A percentile compares a stretch with the other conserved stretches of the same genome.
These are phyloP conservation scores for Dolichomitus sp. DNA, from an alignment of 2,888 invertebrate species.

Conservation along the genomic window DNA sequence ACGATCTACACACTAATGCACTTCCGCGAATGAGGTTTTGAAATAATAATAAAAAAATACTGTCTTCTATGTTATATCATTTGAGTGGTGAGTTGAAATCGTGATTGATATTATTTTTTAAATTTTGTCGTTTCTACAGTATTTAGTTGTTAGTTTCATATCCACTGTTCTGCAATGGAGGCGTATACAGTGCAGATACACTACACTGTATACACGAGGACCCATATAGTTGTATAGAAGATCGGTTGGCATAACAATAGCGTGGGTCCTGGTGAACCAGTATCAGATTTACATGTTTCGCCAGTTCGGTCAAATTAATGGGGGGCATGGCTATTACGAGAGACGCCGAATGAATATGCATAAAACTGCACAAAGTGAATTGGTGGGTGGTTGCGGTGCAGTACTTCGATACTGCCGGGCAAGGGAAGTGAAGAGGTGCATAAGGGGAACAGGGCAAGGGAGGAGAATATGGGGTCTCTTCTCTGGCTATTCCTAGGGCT, in stretches of 20 bases:
- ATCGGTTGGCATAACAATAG: slow-evolving; percentile 34
- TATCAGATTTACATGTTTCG: slow-evolving; percentile 69
- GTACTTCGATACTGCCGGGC: slow-evolving; percentile 53
- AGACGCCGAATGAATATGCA: slow-evolving; percentile 82
- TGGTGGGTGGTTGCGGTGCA: slow-evolving; percentile 72
- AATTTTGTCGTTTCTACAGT: neutral
- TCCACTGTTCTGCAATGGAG: neutral
- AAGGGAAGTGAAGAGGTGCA: slow-evolving; percentile 28
- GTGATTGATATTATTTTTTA: neutral
- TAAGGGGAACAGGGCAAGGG: slow-evolving; percentile 36
- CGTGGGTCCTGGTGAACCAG: slow-evolving; percentile 54
- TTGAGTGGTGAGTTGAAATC: neutral
- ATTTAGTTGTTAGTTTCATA: neutral
- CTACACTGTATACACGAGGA: neutral
- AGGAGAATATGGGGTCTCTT: slow-evolving; percentile 49
- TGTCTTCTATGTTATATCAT: slow-evolving; percentile 9
- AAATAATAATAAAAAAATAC: neutral
- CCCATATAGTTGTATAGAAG: slow-evolving; percentile 10
- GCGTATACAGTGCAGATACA: neutral
- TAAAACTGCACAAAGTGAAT: slow-evolving; percentile 83
- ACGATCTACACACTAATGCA: slow-evolving; percentile 33
- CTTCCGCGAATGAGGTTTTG: neutral
- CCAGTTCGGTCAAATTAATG: slow-evolving; percentile 80
- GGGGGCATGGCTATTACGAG: slow-evolving; percentile 78
- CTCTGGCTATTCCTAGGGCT: slow-evolving; percentile 47